These are phyloP conservation scores for Acromyrmex echinatior DNA, from an alignment of 1,140 invertebrate species.

Conservation along the genomic window DNA sequence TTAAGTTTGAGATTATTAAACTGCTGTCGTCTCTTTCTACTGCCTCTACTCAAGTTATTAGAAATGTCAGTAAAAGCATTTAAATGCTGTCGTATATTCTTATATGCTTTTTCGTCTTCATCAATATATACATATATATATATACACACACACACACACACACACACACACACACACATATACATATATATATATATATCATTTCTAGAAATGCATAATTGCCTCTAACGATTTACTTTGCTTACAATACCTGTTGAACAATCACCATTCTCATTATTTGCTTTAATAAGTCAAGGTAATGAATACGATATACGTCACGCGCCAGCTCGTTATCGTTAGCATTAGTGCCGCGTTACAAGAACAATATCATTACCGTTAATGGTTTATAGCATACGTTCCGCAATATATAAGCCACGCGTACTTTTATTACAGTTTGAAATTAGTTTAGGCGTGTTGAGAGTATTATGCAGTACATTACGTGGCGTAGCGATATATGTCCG, in stretches of 20 bases:
- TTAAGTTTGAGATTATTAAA: slow-evolving; percentile 17
- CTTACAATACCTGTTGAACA: slow-evolving; percentile 16
- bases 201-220: not conserved
- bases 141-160: no score
- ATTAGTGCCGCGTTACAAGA: slow-evolving; percentile 17
- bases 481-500: slow-evolving; percentile 10
- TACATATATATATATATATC: not conserved
- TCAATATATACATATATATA: not conserved
- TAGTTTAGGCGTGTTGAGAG: slow-evolving; percentile 33
- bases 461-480: slow-evolving; percentile 14
- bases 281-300: slow-evolving; percentile 48
- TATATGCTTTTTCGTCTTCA: not conserved
- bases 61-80: not conserved
- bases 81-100: not conserved
- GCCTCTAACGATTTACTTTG: not conserved
- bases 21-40: not conserved
- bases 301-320: not conserved
- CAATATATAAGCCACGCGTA: slow-evolving; percentile 11
- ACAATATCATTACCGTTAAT: slow-evolving; percentile 47
- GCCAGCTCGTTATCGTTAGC: slow-evolving; percentile 26
- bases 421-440: slow-evolving; percentile 52
- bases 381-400: slow-evolving; percentile 19
- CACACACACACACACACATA: no score
- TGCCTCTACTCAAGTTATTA: not conserved
- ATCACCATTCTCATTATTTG: slow-evolving; percentile 46